Percentiles rank a stretch among this genome's conserved stretches.
Conservation (phyloP, 2,888 invertebrate genomes). For the Caenorhabditis parvicauda region DNA sequence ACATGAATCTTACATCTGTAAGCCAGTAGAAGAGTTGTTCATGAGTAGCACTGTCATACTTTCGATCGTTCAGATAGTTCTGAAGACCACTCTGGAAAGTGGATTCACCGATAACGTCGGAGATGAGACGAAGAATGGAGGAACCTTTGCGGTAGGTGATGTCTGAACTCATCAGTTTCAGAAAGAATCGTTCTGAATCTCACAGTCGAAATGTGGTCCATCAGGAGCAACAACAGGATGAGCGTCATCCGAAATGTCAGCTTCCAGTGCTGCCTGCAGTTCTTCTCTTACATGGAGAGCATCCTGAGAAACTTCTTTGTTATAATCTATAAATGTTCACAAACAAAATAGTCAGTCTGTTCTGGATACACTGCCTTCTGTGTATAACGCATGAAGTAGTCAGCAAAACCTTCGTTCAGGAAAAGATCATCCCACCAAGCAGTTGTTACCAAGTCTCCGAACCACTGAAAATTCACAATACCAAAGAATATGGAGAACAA, state of each 20-base stretch:
- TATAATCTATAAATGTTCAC: not conserved
- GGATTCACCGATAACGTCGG: slow-evolving; percentile 13
- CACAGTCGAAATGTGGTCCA: slow-evolving; percentile 32
- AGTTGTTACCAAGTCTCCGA: slow-evolving; percentile 47
- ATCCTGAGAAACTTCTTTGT: slow-evolving; percentile 10
- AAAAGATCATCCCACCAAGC: slow-evolving; percentile 50
- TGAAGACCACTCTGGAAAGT: slow-evolving; percentile 30
- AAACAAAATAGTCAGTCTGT: slow-evolving; percentile 27
- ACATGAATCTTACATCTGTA: slow-evolving; percentile 68
- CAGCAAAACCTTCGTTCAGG: slow-evolving; percentile 49
- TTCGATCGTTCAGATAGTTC: slow-evolving; percentile 71
- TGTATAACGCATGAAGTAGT: slow-evolving; percentile 34
- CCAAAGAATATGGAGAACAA: not conserved
- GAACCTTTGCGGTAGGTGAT: slow-evolving; percentile 40
- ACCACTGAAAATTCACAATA: slow-evolving; percentile 36
- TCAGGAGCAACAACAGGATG: slow-evolving; percentile 31
- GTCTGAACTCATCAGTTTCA: not conserved
- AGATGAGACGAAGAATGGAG: slow-evolving; percentile 33
- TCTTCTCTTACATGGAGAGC: slow-evolving; percentile 22
- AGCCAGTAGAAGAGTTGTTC: slow-evolving; percentile 79
- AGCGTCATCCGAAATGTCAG: slow-evolving; percentile 19
- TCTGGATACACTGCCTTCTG: slow-evolving; percentile 18
- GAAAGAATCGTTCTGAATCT: not conserved
- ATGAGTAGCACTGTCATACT: slow-evolving; percentile 75
- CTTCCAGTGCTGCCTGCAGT: slow-evolving; percentile 22